phyloP scores from a whole-genome alignment of 2,888 invertebrate species.

The Scrobipalpa atriplicella region DNA sequence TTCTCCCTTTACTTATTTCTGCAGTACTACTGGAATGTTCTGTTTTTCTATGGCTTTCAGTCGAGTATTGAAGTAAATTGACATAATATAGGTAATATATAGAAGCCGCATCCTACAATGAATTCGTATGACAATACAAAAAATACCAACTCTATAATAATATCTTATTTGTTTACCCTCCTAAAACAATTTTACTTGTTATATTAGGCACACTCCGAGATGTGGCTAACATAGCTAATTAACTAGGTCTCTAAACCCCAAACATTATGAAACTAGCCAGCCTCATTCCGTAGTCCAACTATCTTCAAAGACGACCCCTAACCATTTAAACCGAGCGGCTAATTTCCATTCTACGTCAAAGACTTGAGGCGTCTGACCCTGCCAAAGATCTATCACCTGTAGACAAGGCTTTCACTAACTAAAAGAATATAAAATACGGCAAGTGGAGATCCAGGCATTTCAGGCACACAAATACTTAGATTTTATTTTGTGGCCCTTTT shows the following conservation, averaged over 20 bases:
- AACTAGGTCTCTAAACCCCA: background rate
- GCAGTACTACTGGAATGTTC: too few relatives aligned
- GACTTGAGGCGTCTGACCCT: background rate
- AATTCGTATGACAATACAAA: background rate
- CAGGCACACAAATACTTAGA: too few relatives aligned
- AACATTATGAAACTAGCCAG: slow-evolving; percentile 7
- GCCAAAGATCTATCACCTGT: background rate
- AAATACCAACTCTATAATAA: background rate
- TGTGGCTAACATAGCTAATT: background rate
- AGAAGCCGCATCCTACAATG: too few relatives aligned
- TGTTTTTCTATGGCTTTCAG: too few relatives aligned
- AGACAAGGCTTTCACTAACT: too few relatives aligned
- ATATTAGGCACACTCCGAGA: slow-evolving; percentile 4
- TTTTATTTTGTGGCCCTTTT: too few relatives aligned
- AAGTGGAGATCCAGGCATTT: too few relatives aligned
- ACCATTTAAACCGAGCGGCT: slow-evolving; percentile 9
- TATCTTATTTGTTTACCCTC: background rate
- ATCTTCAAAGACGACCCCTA: slow-evolving; percentile 13
- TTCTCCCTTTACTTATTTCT: too few relatives aligned
- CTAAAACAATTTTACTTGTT: slow-evolving; percentile 9
- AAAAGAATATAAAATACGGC: too few relatives aligned
- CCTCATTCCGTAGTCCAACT: slow-evolving; percentile 2
- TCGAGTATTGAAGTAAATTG: too few relatives aligned
- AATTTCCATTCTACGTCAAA: slow-evolving; percentile 11
- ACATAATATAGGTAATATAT: too few relatives aligned